phyloP scores from a whole-genome alignment of 2,888 invertebrate species.

The Xiphydria camelus region DNA sequence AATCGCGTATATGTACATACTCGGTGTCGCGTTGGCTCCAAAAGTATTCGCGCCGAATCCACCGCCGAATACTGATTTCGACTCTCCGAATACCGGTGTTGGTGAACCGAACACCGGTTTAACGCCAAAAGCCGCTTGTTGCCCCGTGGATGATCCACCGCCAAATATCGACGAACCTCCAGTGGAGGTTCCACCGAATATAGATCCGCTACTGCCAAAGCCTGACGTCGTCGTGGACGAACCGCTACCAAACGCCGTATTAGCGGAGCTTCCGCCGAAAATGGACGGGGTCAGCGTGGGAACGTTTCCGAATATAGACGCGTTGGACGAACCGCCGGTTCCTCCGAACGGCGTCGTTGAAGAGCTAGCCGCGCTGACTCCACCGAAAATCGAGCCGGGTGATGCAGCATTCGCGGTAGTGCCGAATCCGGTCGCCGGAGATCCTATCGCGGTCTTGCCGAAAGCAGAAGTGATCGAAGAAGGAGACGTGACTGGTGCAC shows the following conservation, averaged over 20 bases:
- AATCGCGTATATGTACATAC: too few relatives aligned
- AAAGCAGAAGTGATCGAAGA: constrained; percentile 3
- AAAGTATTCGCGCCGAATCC: constrained; percentile 40
- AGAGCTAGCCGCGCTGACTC: constrained; percentile 6
- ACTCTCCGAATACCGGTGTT: constrained; percentile 34
- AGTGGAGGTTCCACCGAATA: constrained; percentile 16
- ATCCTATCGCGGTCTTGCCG: too few relatives aligned
- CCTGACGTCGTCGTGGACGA: constrained; percentile 16
- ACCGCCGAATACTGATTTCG: constrained; percentile 40
- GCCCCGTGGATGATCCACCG: constrained; percentile 36
- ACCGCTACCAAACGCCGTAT: constrained; percentile 4
- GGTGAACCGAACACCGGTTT: constrained; percentile 45
- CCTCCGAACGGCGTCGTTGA: constrained; percentile 18
- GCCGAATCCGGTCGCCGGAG: constrained; percentile 5
- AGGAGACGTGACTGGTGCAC: too few relatives aligned
- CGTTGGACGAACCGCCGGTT: constrained; percentile 12
- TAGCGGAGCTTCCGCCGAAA: constrained; percentile 26
- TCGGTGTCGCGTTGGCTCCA: constrained; percentile 29
- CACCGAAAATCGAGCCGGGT: constrained; percentile 8
- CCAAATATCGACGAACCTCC: too few relatives aligned
- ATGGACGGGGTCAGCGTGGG: constrained; percentile 19
- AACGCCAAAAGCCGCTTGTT: constrained; percentile 41
- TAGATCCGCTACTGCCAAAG: constrained; percentile 19
- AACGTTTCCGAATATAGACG: constrained; percentile 24
- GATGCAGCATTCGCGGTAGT: constrained; percentile 12